Evolutionary conservation across 2,797 vertebrate species (phyloP), one percentile per base, ranked within the genome.

Genomic region (Hirundo rustica): DNA sequence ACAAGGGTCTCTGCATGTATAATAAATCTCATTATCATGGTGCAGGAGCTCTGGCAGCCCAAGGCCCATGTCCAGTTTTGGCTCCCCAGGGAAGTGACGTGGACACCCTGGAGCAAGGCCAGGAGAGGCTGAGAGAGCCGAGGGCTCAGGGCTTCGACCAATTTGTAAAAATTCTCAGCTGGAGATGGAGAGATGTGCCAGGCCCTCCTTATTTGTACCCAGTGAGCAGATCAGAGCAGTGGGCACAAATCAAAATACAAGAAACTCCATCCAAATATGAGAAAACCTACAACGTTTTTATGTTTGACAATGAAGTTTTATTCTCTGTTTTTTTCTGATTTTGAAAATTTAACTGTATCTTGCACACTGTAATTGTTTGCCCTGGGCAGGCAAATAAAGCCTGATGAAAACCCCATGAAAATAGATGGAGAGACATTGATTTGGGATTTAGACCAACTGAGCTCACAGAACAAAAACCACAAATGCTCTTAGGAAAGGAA

Each of bases 321-420:
- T 61, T 48, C 3, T 55, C 11, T 14, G 6, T 14, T 26, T 48
- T 25, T 60, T 60, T 62, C 42, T 51, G n/a, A 30, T 53, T 92
- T 91, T 61, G 45, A 53, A 53, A 85, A 88, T 71, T 67, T 53
- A 53, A 32, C 10, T 74, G 50, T 47, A 6, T 68, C 32, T 71
- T 67, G 32, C 19, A 12, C 60, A 13, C n/a, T 76, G 55, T 60
- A 57, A 74, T 89, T 91, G 64, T 88, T 92, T 83, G 91, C 54
- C 53, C 65, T n/a, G n/a, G 26, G 40, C 58, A 79, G 30, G 64
- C 38, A 89, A 93, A 87, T 30, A 83, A 55, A 85, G 18, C 54
- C 62, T 68, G 54, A 85, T 85, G 42, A 26, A 89, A 92, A 72
- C n/a, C 50, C 47, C 38, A 13, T 60, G 51, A 71, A 93, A 91